Conservation (phyloP, 2,797 vertebrate genomes). For the Valencia hispanica region DNA sequence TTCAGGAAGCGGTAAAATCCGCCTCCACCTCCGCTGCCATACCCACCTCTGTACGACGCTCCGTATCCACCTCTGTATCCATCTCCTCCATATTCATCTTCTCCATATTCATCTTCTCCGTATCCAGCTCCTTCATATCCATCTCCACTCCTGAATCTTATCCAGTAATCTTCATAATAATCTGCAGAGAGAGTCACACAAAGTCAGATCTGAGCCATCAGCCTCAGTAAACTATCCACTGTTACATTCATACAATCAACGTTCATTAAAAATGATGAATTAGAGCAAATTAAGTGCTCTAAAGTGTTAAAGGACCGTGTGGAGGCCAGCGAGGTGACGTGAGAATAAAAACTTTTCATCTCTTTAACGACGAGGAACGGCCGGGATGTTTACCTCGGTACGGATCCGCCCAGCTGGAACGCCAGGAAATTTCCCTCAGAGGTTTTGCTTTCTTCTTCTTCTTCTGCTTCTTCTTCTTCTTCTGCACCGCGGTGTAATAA, state of each 20-base stretch:
- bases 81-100: not conserved
- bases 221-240: not conserved
- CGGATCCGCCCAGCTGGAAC: not conserved
- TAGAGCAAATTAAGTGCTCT: not conserved
- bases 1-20: constrained; percentile 2
- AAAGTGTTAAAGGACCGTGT: no score
- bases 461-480: not conserved
- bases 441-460: not conserved
- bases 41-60: no score
- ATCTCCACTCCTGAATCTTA: not conserved
- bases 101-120: no score
- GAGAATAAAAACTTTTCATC: not conserved
- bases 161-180: constrained; percentile 11
- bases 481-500: not conserved
- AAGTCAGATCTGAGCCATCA: not conserved
- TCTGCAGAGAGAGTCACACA: constrained; percentile 17
- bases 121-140: not conserved
- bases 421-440: not conserved
- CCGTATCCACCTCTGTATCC: no score
- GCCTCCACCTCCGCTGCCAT: not conserved
- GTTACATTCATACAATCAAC: not conserved
- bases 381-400: not conserved
- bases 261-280: not conserved
- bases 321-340: no score
- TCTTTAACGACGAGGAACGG: no score